Percentiles rank a stretch among this genome's conserved stretches.
Evolutionary conservation across 2,113 vertebrate species (phyloP).

Genomic region (Eidolon helvum): DNA sequence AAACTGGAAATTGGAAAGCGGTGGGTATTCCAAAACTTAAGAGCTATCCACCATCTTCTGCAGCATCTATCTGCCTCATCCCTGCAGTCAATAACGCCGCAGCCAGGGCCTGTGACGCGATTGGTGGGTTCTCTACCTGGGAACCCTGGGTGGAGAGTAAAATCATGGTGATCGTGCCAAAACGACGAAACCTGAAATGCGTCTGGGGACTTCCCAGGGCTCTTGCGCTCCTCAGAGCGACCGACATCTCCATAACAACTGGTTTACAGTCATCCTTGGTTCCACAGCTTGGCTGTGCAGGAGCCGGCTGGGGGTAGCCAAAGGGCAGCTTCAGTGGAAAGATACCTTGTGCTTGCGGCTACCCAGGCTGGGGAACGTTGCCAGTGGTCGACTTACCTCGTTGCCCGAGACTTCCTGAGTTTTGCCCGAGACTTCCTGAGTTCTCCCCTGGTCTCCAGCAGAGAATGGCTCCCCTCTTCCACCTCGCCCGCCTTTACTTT

Average conservation of each 20-base stretch:
- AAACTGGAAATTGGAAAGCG: neutral
- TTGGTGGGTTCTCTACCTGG: constrained; percentile 29
- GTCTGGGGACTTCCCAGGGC: constrained; percentile 56
- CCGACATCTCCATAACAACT: constrained; percentile 73
- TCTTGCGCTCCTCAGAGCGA: constrained; percentile 21
- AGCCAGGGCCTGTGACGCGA: constrained; percentile 51
- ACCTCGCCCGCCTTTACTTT: neutral
- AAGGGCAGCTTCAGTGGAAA: constrained; percentile 43
- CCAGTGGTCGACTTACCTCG: neutral
- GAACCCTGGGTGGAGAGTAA: constrained; percentile 41
- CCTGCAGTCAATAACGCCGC: constrained; percentile 64
- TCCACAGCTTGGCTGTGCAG: neutral
- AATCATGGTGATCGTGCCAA: constrained; percentile 32
- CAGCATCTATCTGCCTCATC: constrained; percentile 24
- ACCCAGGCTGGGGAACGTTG: neutral
- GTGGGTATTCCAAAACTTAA: constrained; percentile 39
- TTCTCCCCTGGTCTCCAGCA: neutral
- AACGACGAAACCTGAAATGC: constrained; percentile 55
- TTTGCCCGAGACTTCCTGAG: constrained; percentile 45
- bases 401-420: constrained; percentile 48
- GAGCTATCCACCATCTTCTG: constrained; percentile 57
- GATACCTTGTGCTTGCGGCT: constrained; percentile 46
- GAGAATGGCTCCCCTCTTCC: neutral
- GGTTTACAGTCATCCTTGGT: neutral
- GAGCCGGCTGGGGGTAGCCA: neutral